Evolutionary conservation across 2,888 invertebrate genomes (phyloP), one percentile per base, ranked within the genome.

Genomic region (Oegoconia quadripuncta): DNA sequence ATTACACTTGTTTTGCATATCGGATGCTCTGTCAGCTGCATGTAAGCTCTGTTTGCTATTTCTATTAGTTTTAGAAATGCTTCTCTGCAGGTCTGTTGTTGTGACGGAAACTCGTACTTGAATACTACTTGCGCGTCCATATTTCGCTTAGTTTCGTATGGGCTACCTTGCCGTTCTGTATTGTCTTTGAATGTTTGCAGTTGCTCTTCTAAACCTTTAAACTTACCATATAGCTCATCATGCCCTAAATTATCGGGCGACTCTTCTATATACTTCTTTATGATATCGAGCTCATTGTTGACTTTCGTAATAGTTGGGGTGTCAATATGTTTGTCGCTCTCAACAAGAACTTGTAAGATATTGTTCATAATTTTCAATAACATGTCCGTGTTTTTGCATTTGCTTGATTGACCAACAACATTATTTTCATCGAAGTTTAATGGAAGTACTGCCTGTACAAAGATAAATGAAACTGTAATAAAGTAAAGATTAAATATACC

Each of bases 41-140:
- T 13, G 26, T 63, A 59, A 8, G 55, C 49, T n/a, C 49, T 42
- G 18, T 64, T 49, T 8, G 65, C 60, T 32, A 44, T 39, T 39
- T 61, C 41, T 14, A 68, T 51, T 12, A 70, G 41, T 20, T 46
- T 56, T 3, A 47, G 32, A 18, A 68, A 47, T n/a, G 54, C 52
- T 15, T 55, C 48, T 37, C 52, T 56, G 33, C 71, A 72, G 6
- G 41, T 34, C 4, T 51, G 50, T n/a, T 53, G 51, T 22, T 7
- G 43, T 32, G 13, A 41, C 40, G 65, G 64, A 2, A 64, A 27
- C 26, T 57, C 51, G 29, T 56, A 55, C 45, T 65, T 48, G 7
- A 64, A 52, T 7, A 55, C 29, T 9, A 64, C 31, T 14, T 52
- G 57, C 13, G 54, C 48, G 40, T 37, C 46, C 3, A 37, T 11